A percentile compares a stretch with the other conserved stretches of the same genome.
phyloP scores from a whole-genome alignment of 2,797 vertebrate genomes.

The Eulemur rubriventer region DNA sequence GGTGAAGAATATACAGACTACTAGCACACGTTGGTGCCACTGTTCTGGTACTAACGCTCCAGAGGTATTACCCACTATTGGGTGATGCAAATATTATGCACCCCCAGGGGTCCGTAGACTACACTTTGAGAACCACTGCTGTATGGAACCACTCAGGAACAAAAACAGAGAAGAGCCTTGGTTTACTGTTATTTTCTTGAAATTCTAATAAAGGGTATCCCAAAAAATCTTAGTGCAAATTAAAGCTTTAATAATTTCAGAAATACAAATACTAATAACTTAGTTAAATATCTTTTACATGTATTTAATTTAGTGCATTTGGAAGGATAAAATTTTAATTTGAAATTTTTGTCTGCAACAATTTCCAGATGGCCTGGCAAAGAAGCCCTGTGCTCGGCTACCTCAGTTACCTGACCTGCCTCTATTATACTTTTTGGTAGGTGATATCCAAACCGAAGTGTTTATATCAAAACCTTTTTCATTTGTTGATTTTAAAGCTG shows the following conservation, averaged over 20 bases:
- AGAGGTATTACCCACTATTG: background rate
- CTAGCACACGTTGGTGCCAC: background rate
- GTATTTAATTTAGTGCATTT: background rate
- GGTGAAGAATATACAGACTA: background rate
- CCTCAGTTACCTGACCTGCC: background rate
- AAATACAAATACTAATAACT: background rate
- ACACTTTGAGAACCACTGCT: background rate
- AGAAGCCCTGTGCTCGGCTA: background rate
- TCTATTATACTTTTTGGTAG: background rate
- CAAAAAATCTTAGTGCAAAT: background rate
- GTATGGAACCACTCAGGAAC: background rate
- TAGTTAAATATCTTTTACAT: background rate
- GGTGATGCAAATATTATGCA: background rate
- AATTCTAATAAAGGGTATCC: background rate
- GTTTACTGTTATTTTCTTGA: background rate
- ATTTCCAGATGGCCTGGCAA: background rate
- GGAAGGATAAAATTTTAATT: background rate
- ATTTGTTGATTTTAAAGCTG: background rate
- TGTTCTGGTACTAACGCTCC: background rate
- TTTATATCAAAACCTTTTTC: background rate
- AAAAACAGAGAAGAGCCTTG: background rate
- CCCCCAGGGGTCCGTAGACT: accelerated
- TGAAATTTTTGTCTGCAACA: background rate
- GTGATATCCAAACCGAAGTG: background rate
- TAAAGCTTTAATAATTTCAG: constrained; percentile 24